Conservation (phyloP, 2,888 invertebrate species). For the Pseudoips prasinana region DNA sequence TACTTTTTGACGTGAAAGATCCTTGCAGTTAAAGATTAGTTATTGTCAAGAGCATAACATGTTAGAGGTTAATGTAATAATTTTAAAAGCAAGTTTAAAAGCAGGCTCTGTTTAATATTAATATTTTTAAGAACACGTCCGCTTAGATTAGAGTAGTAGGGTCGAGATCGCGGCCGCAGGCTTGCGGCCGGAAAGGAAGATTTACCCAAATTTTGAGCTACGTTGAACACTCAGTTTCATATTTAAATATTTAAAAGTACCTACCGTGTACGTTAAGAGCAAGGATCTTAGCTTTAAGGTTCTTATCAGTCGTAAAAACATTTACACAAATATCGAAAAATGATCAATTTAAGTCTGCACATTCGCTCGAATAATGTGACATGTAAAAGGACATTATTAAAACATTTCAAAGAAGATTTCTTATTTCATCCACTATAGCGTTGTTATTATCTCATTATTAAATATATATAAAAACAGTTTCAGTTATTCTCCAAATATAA, state of each 20-base stretch:
- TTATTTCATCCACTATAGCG: no score
- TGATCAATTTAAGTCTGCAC: no score
- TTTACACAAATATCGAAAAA: no score
- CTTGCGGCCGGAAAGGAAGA: constrained; percentile 66
- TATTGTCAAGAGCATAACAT: constrained; percentile 18
- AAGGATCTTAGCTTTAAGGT: constrained; percentile 1
- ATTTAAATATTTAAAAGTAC: constrained; percentile 51
- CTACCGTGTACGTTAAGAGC: constrained; percentile 19
- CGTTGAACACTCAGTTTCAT: constrained; percentile 50
- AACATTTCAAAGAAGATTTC: no score
- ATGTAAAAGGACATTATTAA: no score
- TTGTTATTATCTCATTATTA: no score
- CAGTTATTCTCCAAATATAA: no score
- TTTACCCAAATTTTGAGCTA: constrained; percentile 55
- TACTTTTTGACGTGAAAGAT: no score
- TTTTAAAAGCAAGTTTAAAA: constrained; percentile 30
- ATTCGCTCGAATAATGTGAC: no score
- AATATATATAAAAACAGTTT: no score
- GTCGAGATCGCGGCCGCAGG: constrained; percentile 33
- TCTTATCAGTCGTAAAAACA: no score
- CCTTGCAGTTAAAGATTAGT: constrained; percentile 3
- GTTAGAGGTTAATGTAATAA: constrained; percentile 27
- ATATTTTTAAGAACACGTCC: constrained; percentile 45
- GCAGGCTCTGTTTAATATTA: constrained; percentile 37
- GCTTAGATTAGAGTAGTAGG: constrained; percentile 49